phyloP scores from a whole-genome alignment of 1,140 invertebrate species.

The Drosophila bocki region DNA sequence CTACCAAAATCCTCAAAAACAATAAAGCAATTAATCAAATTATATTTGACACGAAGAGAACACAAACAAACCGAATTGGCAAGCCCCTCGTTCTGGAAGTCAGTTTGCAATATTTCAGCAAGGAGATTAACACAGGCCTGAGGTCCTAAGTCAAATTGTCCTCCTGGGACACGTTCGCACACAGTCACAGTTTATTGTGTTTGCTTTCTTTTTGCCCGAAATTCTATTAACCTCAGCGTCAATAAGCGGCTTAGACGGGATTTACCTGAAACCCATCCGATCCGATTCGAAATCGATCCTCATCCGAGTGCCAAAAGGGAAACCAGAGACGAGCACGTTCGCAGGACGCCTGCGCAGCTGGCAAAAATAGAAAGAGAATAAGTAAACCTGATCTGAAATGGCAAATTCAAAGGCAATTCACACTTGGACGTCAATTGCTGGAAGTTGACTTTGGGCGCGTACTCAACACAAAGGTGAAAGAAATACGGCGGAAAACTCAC shows the following conservation, averaged over 20 bases:
- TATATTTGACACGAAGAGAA: conserved; percentile 68
- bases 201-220: conserved; percentile 52
- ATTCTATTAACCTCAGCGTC: conserved; percentile 76
- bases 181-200: conserved; percentile 53
- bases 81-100: conserved; percentile 54
- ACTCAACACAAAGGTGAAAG: conserved; percentile 40
- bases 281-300: conserved; percentile 6
- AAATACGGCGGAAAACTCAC: conserved; percentile 28
- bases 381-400: conserved; percentile 32
- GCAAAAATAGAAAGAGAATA: conserved; percentile 29
- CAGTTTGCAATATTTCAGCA: conserved; percentile 75
- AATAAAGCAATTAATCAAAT: conserved; percentile 81
- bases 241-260: conserved; percentile 71
- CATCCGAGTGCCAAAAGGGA: not conserved
- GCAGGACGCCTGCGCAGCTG: conserved; percentile 74
- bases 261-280: conserved; percentile 67
- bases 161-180: conserved; percentile 71
- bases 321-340: conserved; percentile 60
- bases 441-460: conserved; percentile 77
- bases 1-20: conserved; percentile 33
- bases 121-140: conserved; percentile 62
- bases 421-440: conserved; percentile 75
- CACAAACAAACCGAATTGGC: conserved; percentile 64
- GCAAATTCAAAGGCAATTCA: conserved; percentile 80
- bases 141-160: conserved; percentile 68